Base-by-base conservation (phyloP, 1,140 invertebrate genomes). In the Drosophila lowei region DNA sequence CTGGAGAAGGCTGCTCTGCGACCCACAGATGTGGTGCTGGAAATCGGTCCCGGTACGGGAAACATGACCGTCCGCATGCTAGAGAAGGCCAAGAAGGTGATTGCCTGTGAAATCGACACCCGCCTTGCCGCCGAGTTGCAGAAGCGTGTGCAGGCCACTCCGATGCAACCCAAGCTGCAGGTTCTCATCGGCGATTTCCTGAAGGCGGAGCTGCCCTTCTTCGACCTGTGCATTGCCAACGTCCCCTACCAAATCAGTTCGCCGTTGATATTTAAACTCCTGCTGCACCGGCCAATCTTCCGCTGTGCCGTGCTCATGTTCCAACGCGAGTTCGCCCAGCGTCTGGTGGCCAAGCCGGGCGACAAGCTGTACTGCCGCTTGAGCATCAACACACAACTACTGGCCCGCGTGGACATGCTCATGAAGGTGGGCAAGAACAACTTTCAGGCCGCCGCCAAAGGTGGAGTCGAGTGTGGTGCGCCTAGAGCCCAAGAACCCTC, bases 171-270 rank as follows among this genome's bases (percentile, higher is more conserved):
- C 3, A 99, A 99, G 92, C 92, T 99, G 21, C 95, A 99, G 91
- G 97, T 99, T 57, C 92, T 98, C 67, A 94, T 98, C 70, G 99
- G 99, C 21, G 98, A 99, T 93, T 97, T 98, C 13, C 92, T 99
- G 1, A 99, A 99, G 93, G 95, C 95, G 34, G 96, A 99, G 50
- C 93, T 99, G 63, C 98, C 98, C n/a, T 98, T 97, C 90, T 99
- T 99, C 92, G 97, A 99, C 92, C 94, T 99, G n/a, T 99, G 99
- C 93, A 97, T 99, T 21, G 98, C 99, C n/a, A 99, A 99, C 93
- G 94, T 99, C 23, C 99, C 99, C 0, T 99, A 99, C 92, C 98
- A 99, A 94, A 99, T 99, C 78, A 99, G 98, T 75, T 99, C 99
- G 2, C 98, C 99, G 1, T 94, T 99, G 83, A 96, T 99, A 1